A percentile compares a stretch with the other conserved stretches of the same genome.
These are phyloP conservation scores for Drosophila ercepeae DNA, from an alignment of 1,140 invertebrate species.

Conservation along the genomic window DNA sequence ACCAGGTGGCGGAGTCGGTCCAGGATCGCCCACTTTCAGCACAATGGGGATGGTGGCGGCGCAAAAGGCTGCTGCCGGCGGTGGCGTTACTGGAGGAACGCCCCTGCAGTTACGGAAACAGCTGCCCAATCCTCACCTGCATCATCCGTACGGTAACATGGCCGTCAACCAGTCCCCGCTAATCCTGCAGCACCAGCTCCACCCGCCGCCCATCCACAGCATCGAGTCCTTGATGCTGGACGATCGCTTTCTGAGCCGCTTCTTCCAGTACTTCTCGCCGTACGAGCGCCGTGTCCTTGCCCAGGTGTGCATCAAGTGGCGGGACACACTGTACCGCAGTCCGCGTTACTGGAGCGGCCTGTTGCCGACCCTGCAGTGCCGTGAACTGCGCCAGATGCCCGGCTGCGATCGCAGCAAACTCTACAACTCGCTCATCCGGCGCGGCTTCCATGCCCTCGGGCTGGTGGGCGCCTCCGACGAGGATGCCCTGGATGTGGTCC, in stretches of 20 bases:
- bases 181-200: conserved; percentile 71
- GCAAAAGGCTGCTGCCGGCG: conserved; percentile 52
- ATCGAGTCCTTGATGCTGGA: conserved; percentile 92
- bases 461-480: conserved; percentile 94
- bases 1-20: conserved; percentile 50
- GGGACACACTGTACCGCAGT: conserved; percentile 92
- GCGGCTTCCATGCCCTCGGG: conserved; percentile 93
- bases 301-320: conserved; percentile 93
- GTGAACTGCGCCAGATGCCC: conserved; percentile 89
- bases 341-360: conserved; percentile 93
- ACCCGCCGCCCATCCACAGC: conserved; percentile 84
- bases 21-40: conserved; percentile 69
- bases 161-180: conserved; percentile 66
- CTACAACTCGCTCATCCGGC: conserved; percentile 91
- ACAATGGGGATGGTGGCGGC: conserved; percentile 80
- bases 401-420: conserved; percentile 88
- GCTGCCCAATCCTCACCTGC: conserved; percentile 80
- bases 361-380: conserved; percentile 92
- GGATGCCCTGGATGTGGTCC: conserved; percentile 94
- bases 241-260: conserved; percentile 91
- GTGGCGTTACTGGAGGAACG: conserved; percentile 36
- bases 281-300: conserved; percentile 91
- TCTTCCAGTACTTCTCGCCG: conserved; percentile 94
- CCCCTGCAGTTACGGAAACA: conserved; percentile 78
- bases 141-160: conserved; percentile 70